Evolutionary conservation across 2,113 vertebrate genomes (phyloP), one percentile per base, ranked within the genome.

Genomic region (Bucco capensis): DNA sequence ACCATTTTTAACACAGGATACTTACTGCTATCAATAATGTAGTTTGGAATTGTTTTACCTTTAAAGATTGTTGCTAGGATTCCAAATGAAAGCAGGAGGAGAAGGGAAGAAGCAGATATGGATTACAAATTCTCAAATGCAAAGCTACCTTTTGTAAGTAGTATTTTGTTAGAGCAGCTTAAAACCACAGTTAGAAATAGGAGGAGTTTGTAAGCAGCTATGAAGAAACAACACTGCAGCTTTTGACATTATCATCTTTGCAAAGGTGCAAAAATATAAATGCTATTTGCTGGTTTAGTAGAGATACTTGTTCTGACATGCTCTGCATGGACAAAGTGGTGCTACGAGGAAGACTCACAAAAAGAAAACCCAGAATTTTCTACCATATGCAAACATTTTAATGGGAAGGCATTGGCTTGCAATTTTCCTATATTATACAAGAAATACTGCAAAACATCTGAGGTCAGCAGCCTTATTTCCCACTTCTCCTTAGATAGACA

Each of bases 11-110:
- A 90, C 83, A 83, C 18, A 47, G 94, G 92, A 97, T 98, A 98
- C 98, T 98, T 98, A 98, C 98, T 98, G 98, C 98, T 98, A 96
- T 98, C 98, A 97, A 98, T 96, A 97, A 98, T 98, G 98, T 98
- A 97, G 97, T 98, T 98, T 97, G 98, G 98, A 95, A 98, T 97
- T 97, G 96, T 98, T 98, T 98, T 98, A 97, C 98, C 98, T 98
- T 98, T 98, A 98, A 98, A 98, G 96, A 98, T 98, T 96, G 98
- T 97, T 95, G 98, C 98, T 98, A 98, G 96, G 94, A 97, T 97
- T 97, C 97, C 97, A 96, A 94, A 95, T 2, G 95, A 85, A 94
- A 97, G 98, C 98, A 97, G 22, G 9, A 96, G 94, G 88, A 64
- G 89, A 81, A 72, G 60, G 92, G 89, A 97, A 95, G 93, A 98